Evolutionary conservation across 2,888 invertebrate species (phyloP).

Genomic region (Acheta domesticus): DNA sequence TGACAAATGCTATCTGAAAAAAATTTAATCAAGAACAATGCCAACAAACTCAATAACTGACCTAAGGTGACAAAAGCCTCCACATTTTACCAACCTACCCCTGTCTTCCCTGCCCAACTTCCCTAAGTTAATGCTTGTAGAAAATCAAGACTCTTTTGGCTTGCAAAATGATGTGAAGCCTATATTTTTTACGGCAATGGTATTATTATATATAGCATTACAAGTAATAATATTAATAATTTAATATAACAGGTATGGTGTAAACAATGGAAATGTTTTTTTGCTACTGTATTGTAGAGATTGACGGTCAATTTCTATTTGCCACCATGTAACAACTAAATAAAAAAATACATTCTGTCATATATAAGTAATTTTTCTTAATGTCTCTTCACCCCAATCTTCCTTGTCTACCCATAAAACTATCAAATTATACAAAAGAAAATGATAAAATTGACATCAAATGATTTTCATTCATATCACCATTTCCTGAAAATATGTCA

Average conservation of each 20-base stretch:
- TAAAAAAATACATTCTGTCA: not conserved
- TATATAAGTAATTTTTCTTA: not conserved
- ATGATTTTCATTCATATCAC: not conserved
- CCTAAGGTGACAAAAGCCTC: not conserved
- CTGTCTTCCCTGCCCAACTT: slow-evolving; percentile 9
- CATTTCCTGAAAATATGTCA: too few species aligned
- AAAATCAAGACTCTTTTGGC: slow-evolving; percentile 18
- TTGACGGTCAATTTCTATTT: slow-evolving; percentile 32
- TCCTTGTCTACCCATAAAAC: too few species aligned
- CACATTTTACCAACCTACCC: slow-evolving; percentile 7
- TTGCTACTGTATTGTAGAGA: slow-evolving; percentile 32
- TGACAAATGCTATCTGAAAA: too few species aligned
- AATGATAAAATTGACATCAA: not conserved
- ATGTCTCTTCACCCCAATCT: not conserved
- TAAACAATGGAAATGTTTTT: slow-evolving; percentile 27
- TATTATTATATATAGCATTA: slow-evolving; percentile 21
- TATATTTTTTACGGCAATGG: slow-evolving; percentile 32
- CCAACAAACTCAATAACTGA: too few species aligned
- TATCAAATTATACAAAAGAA: too few species aligned
- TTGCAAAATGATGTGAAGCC: slow-evolving; percentile 22
- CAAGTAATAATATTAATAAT: slow-evolving; percentile 21
- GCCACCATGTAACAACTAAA: slow-evolving; percentile 28
- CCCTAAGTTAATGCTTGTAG: slow-evolving; percentile 5
- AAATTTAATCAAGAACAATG: too few species aligned
- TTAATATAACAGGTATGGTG: slow-evolving; percentile 18